Base-by-base conservation (phyloP, 2,113 vertebrate genomes). In the Heterotilapia buettikoferi region DNA sequence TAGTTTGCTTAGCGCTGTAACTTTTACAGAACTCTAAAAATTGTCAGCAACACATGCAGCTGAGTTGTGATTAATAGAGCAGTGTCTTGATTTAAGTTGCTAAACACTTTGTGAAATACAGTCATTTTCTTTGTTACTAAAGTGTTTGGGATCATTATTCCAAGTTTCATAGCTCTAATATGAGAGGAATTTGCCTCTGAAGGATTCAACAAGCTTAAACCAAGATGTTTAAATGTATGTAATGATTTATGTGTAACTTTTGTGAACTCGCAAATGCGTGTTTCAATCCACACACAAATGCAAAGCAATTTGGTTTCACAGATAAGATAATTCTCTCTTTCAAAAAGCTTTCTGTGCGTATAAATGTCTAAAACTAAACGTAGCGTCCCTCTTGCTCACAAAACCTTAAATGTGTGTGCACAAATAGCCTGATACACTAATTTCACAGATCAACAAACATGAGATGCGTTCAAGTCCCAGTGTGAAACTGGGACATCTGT, bases 171-270 rank as follows among this genome's bases (percentile, higher is more conserved):
- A 19, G 16, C 18, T 36, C 59, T 63, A 63, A 63, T 19, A 36
- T 19, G 0, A 36, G 31, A 63, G 6, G 59, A 11, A 63, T 36
- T 36, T 36, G 0, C 59, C 16, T 1, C 2, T 31, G 29, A 31
- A 6, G 2, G 59, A 63, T 63, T 1, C 1, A 3, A 36, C 59
- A 0, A 63, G 29, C 29, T 36, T 19, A 63, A 63, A 36, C 16
- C 59, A 63, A 36, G 59, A 36, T 19, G 59, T 59, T 59, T 26
- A 59, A 59, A 59, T 59, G 57, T 18, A 59, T 18, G 57, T 6
- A 59, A 18, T 31, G 26, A 9, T 9, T 57, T 57, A 16, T 57
- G 56, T 57, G 7, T 57, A 57, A 57, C 24, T 31, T 57, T 56
- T 56, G 11, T 24, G 6, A 56, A 24, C 2, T 56, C 3, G 11